Percentiles rank a stretch among this genome's conserved stretches.
phyloP scores from a whole-genome alignment of 2,113 vertebrate species.

The Odobenus rosmarus region DNA sequence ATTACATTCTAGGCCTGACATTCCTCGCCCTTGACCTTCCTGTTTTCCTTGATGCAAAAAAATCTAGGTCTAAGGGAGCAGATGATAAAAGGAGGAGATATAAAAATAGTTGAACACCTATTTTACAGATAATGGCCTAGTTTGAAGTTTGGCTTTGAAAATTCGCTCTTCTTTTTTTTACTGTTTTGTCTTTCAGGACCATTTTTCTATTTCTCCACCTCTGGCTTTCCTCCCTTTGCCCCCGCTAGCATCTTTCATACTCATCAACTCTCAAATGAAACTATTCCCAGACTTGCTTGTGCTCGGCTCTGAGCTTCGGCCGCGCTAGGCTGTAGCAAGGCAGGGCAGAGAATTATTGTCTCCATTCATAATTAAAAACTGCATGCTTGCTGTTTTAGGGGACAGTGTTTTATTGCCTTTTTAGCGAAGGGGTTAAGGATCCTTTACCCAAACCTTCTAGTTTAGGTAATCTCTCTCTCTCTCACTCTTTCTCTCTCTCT shows the following conservation, averaged over 20 bases:
- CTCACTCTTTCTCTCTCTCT: background rate
- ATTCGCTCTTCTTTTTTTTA: no score
- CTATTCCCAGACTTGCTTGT: background rate
- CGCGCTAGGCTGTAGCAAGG: fast-evolving
- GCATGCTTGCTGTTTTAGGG: background rate
- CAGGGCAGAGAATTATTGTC: background rate
- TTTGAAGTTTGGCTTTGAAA: background rate
- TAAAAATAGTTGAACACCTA: background rate
- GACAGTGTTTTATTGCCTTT: background rate
- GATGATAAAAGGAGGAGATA: background rate
- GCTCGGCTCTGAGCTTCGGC: background rate
- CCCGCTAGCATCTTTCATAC: background rate
- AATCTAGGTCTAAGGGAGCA: background rate
- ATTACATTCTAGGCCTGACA: background rate
- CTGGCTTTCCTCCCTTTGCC: background rate
- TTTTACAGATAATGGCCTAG: background rate
- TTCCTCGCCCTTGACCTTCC: background rate
- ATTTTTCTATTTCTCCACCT: background rate
- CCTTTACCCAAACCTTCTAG: background rate
- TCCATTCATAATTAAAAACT: background rate
- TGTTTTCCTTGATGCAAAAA: slow-evolving; percentile 25
- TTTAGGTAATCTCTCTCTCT: background rate
- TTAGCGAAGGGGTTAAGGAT: background rate
- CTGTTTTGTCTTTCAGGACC: background rate
- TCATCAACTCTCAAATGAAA: background rate